A percentile compares a stretch with the other conserved stretches of the same genome.
phyloP scores from a whole-genome alignment of 1,140 invertebrate species.

The Schlechtendalia chinensis region DNA sequence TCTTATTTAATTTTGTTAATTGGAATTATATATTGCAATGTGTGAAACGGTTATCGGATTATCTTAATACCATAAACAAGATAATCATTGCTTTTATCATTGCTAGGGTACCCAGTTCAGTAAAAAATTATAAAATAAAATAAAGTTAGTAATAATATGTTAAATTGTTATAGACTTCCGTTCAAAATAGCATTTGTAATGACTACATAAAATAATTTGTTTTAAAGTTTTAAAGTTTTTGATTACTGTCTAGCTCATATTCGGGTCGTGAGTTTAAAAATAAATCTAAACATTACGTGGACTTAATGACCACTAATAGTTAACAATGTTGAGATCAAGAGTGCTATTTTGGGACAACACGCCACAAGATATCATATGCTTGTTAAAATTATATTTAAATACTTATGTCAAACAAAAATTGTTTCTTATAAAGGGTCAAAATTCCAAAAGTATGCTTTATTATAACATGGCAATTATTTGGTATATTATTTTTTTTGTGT shows the following conservation, averaged over 20 bases:
- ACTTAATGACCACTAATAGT: conserved; percentile 31
- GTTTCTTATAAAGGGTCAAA: not conserved
- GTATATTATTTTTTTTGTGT: not conserved
- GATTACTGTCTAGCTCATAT: not conserved
- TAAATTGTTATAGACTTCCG: too few species aligned
- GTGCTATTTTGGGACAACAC: conserved; percentile 17
- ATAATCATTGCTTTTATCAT: not conserved
- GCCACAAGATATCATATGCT: not conserved
- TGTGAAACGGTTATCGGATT: too few species aligned
- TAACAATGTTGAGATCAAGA: conserved; percentile 26
- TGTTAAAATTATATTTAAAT: conserved; percentile 19
- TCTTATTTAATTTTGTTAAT: too few species aligned
- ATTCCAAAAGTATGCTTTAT: not conserved
- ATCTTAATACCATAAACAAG: too few species aligned
- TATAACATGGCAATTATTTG: not conserved
- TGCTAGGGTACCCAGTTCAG: too few species aligned
- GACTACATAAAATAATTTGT: not conserved
- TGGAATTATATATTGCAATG: too few species aligned
- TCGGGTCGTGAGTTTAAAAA: conserved; percentile 34
- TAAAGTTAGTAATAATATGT: too few species aligned
- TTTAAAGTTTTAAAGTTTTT: not conserved
- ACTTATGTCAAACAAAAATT: not conserved
- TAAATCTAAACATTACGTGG: conserved; percentile 1
- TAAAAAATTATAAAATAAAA: too few species aligned
- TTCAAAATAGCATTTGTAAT: not conserved